A percentile compares a stretch with the other conserved stretches of the same genome.
Conservation (phyloP, 2,113 vertebrate genomes). For the Archocentrus centrarchus region DNA sequence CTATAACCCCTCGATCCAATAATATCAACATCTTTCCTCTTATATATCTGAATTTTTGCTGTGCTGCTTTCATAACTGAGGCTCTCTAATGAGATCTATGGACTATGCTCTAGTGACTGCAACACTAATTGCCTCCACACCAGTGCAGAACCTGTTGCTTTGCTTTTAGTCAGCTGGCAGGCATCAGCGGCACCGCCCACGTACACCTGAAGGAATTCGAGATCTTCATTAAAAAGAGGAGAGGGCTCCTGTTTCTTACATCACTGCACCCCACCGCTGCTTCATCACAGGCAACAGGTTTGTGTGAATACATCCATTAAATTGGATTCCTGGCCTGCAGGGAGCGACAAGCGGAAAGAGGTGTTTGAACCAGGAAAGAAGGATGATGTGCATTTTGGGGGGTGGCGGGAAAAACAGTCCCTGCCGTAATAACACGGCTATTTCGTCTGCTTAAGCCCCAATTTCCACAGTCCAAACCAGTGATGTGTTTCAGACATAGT, state of each 20-base stretch:
- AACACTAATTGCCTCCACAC: conserved; percentile 58
- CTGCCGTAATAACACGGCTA: conserved; percentile 69
- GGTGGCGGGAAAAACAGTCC: conserved; percentile 53
- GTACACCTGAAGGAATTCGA: conserved; percentile 61
- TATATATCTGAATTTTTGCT: neutral
- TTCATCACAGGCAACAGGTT: conserved; percentile 67
- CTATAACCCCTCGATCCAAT: neutral
- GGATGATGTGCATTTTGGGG: conserved; percentile 68
- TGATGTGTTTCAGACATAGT: conserved; percentile 75
- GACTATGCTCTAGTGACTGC: conserved; percentile 34
- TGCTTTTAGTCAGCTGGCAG: conserved; percentile 42
- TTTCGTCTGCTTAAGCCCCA: conserved; percentile 70
- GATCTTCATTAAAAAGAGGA: conserved; percentile 75
- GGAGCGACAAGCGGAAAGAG: conserved; percentile 66
- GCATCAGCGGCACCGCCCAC: conserved; percentile 25
- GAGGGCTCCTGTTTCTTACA: conserved; percentile 59
- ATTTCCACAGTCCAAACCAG: conserved; percentile 63
- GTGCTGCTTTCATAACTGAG: conserved; percentile 12
- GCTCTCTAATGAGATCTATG: conserved; percentile 52
- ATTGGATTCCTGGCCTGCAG: conserved; percentile 78
- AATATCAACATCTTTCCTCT: conserved; percentile 8
- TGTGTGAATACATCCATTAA: conserved; percentile 80
- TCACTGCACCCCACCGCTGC: conserved; percentile 34
- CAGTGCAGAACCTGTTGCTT: conserved; percentile 37
- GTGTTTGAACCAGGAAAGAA: conserved; percentile 62